Percentiles rank a stretch among this genome's conserved stretches.
phyloP scores from a whole-genome alignment of 2,888 invertebrate species.

The Drosophila imparisetae region DNA sequence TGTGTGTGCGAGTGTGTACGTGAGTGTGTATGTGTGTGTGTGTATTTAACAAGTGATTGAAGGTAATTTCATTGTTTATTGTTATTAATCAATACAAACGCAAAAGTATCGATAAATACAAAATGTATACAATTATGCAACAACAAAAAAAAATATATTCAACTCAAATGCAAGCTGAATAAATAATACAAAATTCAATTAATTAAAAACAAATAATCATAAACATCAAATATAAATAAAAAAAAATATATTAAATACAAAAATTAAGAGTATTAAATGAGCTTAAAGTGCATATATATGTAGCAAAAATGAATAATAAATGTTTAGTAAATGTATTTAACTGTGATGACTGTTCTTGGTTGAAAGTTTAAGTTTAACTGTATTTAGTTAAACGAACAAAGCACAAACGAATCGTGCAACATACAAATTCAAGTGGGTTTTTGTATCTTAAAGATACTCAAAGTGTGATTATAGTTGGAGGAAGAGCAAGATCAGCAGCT shows the following conservation, averaged over 20 bases:
- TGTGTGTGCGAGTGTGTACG: slow-evolving; percentile 10
- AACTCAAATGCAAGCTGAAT: slow-evolving; percentile 3
- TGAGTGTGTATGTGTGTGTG: slow-evolving; percentile 35
- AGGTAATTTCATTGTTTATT: slow-evolving; percentile 64
- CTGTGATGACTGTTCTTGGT: background rate
- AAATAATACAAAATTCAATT: background rate
- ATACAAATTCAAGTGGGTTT: background rate
- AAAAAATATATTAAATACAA: no score
- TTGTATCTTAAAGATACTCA: slow-evolving; percentile 40
- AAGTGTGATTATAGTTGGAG: background rate
- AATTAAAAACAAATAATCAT: background rate
- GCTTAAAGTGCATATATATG: background rate
- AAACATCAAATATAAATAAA: background rate
- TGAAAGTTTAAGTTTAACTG: background rate
- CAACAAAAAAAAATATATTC: background rate
- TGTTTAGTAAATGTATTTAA: background rate
- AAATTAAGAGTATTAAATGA: background rate
- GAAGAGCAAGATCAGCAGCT: slow-evolving; percentile 4
- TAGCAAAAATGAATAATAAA: background rate
- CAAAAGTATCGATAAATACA: background rate
- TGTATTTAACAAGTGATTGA: slow-evolving; percentile 66
- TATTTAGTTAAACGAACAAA: background rate
- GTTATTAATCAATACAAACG: slow-evolving; percentile 41
- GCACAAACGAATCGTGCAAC: background rate
- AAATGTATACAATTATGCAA: slow-evolving; percentile 7